Evolutionary conservation across 2,113 vertebrate species (phyloP).

Genomic region (Ophthalmolycus amberensis): DNA sequence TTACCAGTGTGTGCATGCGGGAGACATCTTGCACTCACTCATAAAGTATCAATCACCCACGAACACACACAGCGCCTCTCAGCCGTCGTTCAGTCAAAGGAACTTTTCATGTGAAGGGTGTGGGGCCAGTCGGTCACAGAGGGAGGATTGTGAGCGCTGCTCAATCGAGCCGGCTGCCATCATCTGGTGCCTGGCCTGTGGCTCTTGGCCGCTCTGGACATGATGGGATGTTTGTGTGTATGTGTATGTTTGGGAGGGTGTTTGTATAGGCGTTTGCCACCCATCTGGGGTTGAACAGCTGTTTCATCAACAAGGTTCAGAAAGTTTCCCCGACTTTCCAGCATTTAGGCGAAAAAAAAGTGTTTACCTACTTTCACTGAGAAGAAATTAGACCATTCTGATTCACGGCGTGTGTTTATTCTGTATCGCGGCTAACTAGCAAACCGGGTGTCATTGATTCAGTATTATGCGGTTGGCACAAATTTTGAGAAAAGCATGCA

Average conservation of each 20-base stretch:
- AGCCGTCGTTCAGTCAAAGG: conserved; percentile 69
- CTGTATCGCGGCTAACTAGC: not conserved
- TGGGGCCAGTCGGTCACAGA: conserved; percentile 73
- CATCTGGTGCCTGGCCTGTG: conserved; percentile 76
- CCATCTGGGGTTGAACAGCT: conserved; percentile 75
- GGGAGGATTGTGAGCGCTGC: conserved; percentile 75
- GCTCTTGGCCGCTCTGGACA: conserved; percentile 78
- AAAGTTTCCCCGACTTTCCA: conserved; percentile 34
- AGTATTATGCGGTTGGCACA: not conserved
- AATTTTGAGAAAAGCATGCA: conserved; percentile 2
- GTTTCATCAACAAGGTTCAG: conserved; percentile 77
- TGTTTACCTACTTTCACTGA: conserved; percentile 41
- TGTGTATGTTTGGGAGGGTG: conserved; percentile 66
- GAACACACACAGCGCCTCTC: conserved; percentile 44
- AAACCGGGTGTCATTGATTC: not conserved
- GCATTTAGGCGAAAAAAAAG: not conserved
- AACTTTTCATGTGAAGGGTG: conserved; percentile 73
- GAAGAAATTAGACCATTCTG: conserved; percentile 16
- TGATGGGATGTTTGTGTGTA: conserved; percentile 60
- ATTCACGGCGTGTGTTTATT: not conserved
- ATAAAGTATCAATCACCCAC: conserved; percentile 48
- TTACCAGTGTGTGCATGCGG: conserved; percentile 3
- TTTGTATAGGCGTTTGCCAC: conserved; percentile 67
- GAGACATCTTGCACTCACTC: conserved; percentile 10
- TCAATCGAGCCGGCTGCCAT: conserved; percentile 67